Percentiles rank a stretch among this genome's conserved stretches.
These are phyloP conservation scores for Xanthostigma xanthostigma DNA, from an alignment of 2,888 invertebrate species.

Conservation along the genomic window DNA sequence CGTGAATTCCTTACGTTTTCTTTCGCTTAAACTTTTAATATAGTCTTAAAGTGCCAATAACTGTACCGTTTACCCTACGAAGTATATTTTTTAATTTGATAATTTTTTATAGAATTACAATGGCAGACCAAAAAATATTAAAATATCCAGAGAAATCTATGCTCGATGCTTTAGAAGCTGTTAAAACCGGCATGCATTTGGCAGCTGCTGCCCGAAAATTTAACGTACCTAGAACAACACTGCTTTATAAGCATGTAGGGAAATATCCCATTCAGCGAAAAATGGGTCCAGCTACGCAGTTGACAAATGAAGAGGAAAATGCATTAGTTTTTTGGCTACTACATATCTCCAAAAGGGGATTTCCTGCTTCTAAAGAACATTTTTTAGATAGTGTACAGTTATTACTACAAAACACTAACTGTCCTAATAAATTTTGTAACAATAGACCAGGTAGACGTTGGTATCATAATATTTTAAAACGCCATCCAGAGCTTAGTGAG, in stretches of 20 bases:
- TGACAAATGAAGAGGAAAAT: constrained; percentile 5
- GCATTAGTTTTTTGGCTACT: constrained; percentile 15
- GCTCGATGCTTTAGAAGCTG: constrained; percentile 10
- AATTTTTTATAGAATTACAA: neutral
- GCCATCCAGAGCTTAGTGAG: constrained; percentile 15
- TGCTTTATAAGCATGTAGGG: constrained; percentile 11
- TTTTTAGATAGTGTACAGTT: constrained; percentile 18
- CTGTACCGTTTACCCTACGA: no score
- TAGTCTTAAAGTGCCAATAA: no score
- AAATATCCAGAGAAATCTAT: constrained; percentile 9
- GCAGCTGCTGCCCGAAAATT: constrained; percentile 11
- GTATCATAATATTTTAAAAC: constrained; percentile 13
- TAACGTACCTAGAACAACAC: constrained; percentile 13
- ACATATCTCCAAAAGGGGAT: constrained; percentile 16
- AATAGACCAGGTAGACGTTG: constrained; percentile 20
- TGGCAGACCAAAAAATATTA: constrained; percentile 3
- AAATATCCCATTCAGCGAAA: neutral
- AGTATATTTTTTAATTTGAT: no score
- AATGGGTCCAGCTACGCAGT: constrained; percentile 6
- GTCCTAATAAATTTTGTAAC: constrained; percentile 15
- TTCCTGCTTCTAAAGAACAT: constrained; percentile 19
- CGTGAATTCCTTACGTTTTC: no score
- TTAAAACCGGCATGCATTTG: constrained; percentile 9
- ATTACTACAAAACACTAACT: constrained; percentile 12
- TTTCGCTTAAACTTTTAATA: no score